Percentiles rank a stretch among this genome's conserved stretches.
Evolutionary conservation across 2,888 invertebrate genomes (phyloP).

Genomic region (Agrochola lota): DNA sequence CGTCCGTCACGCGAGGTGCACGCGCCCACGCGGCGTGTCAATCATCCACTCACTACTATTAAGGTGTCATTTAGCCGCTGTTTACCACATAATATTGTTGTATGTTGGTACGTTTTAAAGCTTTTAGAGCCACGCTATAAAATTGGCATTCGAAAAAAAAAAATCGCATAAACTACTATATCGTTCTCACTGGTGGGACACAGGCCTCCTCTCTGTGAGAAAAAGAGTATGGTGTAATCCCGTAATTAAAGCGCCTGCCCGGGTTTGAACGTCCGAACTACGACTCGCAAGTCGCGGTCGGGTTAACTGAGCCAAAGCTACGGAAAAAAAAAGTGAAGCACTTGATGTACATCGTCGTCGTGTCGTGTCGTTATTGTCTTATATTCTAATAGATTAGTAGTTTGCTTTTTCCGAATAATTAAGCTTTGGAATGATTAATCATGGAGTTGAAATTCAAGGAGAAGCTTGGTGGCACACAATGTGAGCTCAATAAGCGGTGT

Average conservation of each 20-base stretch:
- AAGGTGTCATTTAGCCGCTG: slow-evolving; percentile 41
- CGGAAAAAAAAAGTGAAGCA: not conserved
- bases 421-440: not conserved
- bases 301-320: not conserved
- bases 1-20: slow-evolving; percentile 47
- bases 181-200: not conserved
- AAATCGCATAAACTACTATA: no score
- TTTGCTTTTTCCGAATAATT: not conserved
- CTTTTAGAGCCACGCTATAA: not conserved
- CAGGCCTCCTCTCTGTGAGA: not conserved
- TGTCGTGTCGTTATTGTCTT: no score
- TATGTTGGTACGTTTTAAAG: slow-evolving; percentile 1
- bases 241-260: not conserved
- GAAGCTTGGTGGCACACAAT: not conserved
- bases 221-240: no score
- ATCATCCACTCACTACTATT: slow-evolving; percentile 48
- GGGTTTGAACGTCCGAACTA: not conserved
- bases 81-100: slow-evolving; percentile 28
- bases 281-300: not conserved
- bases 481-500: not conserved
- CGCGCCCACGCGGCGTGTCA: slow-evolving; percentile 48
- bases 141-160: no score
- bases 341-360: no score
- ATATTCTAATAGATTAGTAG: not conserved
- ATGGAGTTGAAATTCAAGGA: not conserved